Conservation (phyloP, 2,797 vertebrate species). For the Nothura maculosa region DNA sequence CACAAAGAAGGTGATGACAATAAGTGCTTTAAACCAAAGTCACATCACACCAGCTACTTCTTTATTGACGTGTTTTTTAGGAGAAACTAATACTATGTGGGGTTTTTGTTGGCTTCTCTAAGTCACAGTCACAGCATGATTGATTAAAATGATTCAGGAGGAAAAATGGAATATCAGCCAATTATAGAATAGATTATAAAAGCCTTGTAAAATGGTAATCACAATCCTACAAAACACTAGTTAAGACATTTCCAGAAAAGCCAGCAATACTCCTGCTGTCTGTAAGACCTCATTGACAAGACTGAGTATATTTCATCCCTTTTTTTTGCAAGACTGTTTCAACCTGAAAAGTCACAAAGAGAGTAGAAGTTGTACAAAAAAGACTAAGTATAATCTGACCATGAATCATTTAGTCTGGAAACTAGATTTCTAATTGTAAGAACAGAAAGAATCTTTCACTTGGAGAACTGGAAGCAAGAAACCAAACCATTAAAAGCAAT, state of each 20-base stretch:
- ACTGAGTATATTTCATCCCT: neutral
- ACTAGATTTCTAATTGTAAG: neutral
- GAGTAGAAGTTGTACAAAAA: neutral
- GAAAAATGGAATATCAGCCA: neutral
- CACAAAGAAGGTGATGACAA: neutral
- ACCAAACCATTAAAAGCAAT: neutral
- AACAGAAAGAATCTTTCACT: neutral
- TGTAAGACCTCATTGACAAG: neutral
- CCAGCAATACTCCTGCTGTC: neutral
- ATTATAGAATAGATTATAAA: neutral
- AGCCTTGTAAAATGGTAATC: neutral
- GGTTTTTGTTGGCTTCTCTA: neutral
- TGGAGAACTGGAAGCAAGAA: neutral
- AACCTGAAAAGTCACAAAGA: neutral
- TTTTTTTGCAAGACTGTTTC: neutral
- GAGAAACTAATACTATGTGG: neutral
- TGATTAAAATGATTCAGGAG: conserved; percentile 26
- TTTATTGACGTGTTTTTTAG: neutral
- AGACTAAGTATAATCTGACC: neutral
- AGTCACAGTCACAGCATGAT: neutral
- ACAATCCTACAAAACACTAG: neutral
- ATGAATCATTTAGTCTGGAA: neutral
- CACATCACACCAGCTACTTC: neutral
- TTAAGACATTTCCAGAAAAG: neutral
- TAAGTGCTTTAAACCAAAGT: neutral